phyloP scores from a whole-genome alignment of 35 echinoderm and acorn worm species.

The Ophioderma brevispina region DNA sequence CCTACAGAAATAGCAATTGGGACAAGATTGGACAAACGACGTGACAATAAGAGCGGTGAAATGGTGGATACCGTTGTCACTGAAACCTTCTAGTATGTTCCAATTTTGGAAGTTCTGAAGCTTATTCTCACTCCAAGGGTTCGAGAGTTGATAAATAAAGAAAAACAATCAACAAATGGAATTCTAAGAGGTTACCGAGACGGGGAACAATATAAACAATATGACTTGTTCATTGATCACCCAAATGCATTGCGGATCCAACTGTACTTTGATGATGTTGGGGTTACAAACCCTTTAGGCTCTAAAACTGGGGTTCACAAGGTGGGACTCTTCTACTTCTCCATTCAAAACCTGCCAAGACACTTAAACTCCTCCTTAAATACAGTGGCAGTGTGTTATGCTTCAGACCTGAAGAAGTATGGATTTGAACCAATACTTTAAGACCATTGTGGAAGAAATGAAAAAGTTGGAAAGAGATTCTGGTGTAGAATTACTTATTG shows the following conservation, averaged over 20 bases:
- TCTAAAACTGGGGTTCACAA: conserved; percentile 23
- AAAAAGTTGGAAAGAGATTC: conserved; percentile 22
- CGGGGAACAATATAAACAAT: conserved; percentile 3
- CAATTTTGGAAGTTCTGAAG: conserved; percentile 15
- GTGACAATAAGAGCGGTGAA: conserved; percentile 16
- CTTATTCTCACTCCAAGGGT: background rate
- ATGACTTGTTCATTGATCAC: conserved; percentile 21
- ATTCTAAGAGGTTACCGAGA: background rate
- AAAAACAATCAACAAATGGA: background rate
- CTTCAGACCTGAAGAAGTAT: conserved; percentile 34
- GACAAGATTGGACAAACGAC: conserved; percentile 16
- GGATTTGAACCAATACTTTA: conserved; percentile 23
- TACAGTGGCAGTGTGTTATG: conserved; percentile 39
- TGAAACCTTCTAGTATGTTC: conserved; percentile 29
- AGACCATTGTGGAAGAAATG: conserved; percentile 34
- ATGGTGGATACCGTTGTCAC: background rate
- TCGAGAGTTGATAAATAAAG: background rate
- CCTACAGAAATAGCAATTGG: conserved; percentile 8
- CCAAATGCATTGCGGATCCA: conserved; percentile 21
- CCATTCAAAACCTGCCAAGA: conserved; percentile 22
- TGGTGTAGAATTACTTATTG: background rate
- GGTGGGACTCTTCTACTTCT: conserved; percentile 23
- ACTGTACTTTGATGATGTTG: conserved; percentile 34
- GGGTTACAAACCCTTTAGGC: conserved; percentile 40
- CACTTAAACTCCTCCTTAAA: conserved; percentile 24